Percentiles rank a stretch among this genome's conserved stretches.
These are phyloP conservation scores for Helicorthomorpha holstii DNA, from an alignment of 1,140 invertebrate species.

Conservation along the genomic window DNA sequence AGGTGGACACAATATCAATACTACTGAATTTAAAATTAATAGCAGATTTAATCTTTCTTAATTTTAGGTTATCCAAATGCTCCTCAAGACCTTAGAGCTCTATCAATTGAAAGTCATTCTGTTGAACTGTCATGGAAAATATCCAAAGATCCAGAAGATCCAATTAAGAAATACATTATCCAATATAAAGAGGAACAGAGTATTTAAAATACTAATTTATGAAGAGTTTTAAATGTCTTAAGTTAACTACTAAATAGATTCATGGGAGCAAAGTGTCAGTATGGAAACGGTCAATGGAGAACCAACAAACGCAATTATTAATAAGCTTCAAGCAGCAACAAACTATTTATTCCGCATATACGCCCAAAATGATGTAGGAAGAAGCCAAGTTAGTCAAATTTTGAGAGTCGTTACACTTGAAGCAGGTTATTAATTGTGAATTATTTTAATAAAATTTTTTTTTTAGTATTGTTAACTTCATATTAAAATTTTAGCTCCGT, in stretches of 20 bases:
- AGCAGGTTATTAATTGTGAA: constrained; percentile 40
- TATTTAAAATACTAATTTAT: neutral
- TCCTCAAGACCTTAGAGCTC: neutral
- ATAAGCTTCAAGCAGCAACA: constrained; percentile 51
- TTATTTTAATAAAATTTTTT: neutral
- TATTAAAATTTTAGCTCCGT: constrained; percentile 44
- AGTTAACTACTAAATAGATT: no score
- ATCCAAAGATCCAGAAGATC: neutral
- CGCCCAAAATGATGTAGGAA: constrained; percentile 70
- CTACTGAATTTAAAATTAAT: no score
- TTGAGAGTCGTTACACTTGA: constrained; percentile 62
- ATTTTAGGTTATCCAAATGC: neutral
- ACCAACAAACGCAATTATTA: constrained; percentile 48
- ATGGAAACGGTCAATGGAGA: neutral
- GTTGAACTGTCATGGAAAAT: neutral
- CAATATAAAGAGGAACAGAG: neutral
- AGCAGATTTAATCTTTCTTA: no score
- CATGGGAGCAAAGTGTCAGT: neutral
- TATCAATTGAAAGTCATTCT: neutral
- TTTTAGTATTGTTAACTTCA: neutral
- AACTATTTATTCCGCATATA: no score
- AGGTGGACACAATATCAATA: no score
- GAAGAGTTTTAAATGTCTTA: no score
- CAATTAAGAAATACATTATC: neutral
- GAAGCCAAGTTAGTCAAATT: constrained; percentile 67